Evolutionary conservation across 2,888 invertebrate genomes (phyloP), one percentile per base, ranked within the genome.

Genomic region (Melieria omissa): DNA sequence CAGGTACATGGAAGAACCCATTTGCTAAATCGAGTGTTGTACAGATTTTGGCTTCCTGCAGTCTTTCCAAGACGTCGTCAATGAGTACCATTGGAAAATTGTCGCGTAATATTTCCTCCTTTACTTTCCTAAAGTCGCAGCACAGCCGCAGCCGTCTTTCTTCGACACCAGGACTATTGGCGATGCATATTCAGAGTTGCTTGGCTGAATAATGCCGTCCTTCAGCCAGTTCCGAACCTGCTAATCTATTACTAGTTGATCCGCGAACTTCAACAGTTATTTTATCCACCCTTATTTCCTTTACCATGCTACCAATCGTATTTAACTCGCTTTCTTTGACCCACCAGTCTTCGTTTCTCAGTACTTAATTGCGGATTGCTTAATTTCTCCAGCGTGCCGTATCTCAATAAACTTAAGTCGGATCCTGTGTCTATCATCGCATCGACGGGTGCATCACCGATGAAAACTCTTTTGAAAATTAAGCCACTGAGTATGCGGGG

Each of bases 111-210:
- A 76, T 76, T 29, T 76, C 75, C 41, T 77, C 74, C 29, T n/a
- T n/a, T n/a, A n/a, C n/a, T n/a, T n/a, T n/a, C n/a, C n/a, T n/a
- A n/a, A n/a, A n/a, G n/a, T n/a, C n/a, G n/a, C n/a, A n/a, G n/a
- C n/a, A n/a, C n/a, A n/a, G n/a, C n/a, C n/a, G n/a, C n/a, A n/a
- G n/a, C n/a, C n/a, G n/a, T n/a, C n/a, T n/a, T n/a, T n/a, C n/a
- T n/a, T n/a, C n/a, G n/a, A n/a, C n/a, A n/a, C n/a, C n/a, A n/a
- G n/a, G n/a, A n/a, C n/a, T n/a, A n/a, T n/a, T n/a, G n/a, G n/a
- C n/a, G n/a, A n/a, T n/a, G n/a, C n/a, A n/a, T n/a, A 85, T 9
- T 83, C 82, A 0, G 84, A 84, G 45, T 45, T 52, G 10, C 82
- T 81, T 1, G 77, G 78, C 64, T 77, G 74, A n/a, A 84, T 76